These are phyloP conservation scores for Hippopotamyrus pictus DNA, from an alignment of 2,797 vertebrate genomes.

Conservation along the genomic window DNA sequence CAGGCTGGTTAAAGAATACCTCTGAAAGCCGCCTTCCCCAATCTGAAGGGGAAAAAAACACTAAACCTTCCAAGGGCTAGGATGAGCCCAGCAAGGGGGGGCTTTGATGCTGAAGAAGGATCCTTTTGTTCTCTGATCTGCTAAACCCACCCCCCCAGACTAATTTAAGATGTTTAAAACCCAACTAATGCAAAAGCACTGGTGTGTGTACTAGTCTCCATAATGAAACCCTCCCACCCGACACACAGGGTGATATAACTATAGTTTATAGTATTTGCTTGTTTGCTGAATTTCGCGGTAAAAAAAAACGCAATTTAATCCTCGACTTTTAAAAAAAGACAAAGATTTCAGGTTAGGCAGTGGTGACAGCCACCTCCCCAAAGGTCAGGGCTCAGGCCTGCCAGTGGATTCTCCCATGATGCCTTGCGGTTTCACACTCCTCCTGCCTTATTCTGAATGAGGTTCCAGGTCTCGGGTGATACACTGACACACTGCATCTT, in stretches of 20 bases:
- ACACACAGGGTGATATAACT: neutral
- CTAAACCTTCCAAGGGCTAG: slow-evolving; percentile 52
- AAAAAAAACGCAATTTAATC: neutral
- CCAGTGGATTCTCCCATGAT: slow-evolving; percentile 1
- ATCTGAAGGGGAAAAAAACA: slow-evolving; percentile 7
- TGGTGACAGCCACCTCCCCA: neutral
- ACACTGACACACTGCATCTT: neutral
- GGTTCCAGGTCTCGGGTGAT: neutral
- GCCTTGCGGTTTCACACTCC: neutral
- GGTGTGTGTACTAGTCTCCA: slow-evolving; percentile 37
- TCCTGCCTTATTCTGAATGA: neutral
- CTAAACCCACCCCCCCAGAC: slow-evolving; percentile 37
- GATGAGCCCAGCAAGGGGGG: slow-evolving; percentile 38
- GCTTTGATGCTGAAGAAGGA: slow-evolving; percentile 56
- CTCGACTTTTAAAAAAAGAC: neutral
- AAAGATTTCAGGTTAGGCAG: neutral
- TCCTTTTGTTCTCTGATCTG: slow-evolving; percentile 58
- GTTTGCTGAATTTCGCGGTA: neutral
- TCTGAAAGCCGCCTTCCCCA: slow-evolving; percentile 33
- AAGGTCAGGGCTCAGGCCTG: neutral
- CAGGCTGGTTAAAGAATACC: slow-evolving; percentile 21
- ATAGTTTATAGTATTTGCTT: neutral
- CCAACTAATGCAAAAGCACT: slow-evolving; percentile 70
- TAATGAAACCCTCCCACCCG: slow-evolving; percentile 10
- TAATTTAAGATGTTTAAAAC: slow-evolving; percentile 70